Evolutionary conservation across 2,113 vertebrate genomes (phyloP), one percentile per base, ranked within the genome.

Genomic region (Pseudorasbora parva): DNA sequence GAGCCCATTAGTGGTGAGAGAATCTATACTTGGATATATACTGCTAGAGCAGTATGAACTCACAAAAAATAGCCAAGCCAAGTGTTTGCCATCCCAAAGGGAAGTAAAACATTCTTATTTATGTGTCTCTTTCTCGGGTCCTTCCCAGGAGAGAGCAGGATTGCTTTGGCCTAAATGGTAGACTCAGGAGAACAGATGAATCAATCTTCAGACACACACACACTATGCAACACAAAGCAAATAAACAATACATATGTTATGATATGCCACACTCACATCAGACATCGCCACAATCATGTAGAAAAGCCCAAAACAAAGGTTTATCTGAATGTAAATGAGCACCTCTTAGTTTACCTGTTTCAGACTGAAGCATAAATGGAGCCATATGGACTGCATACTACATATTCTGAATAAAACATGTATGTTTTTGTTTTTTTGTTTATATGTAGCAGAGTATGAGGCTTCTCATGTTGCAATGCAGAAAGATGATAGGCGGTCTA

Each of bases 261-360:
- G 78, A 60, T 56, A n/a, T 23, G 86, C 41, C 19, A 30, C 8
- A 37, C 47, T 7, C 17, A 56, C 83, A n/a, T n/a, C n/a, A n/a
- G n/a, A n/a, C n/a, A n/a, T n/a, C n/a, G n/a, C n/a, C n/a, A 41
- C 76, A 81, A 85, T 62, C 80, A 23, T 56, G 43, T 23, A 71
- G 27, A 82, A 80, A 45, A 60, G 14, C 15, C n/a, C 71, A 25
- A 83, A 81, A n/a, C 54, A 79, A 71, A 66, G 73, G 49, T 83
- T 87, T 64, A 85, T 87, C 85, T 81, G 47, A 87, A 83, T 60
- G 64, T 72, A 87, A 83, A 85, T 83, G 81, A 85, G 41, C 27
- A 82, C 69, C 49, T 85, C 60, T 37, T 49, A 69, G 54, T 80
- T 62, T 62, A 78, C 51, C 47, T 68, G 59, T 54, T 84, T 25